Evolutionary conservation across 2,113 vertebrate genomes (phyloP), one percentile per base, ranked within the genome.

Genomic region (Cercocebus atys): DNA sequence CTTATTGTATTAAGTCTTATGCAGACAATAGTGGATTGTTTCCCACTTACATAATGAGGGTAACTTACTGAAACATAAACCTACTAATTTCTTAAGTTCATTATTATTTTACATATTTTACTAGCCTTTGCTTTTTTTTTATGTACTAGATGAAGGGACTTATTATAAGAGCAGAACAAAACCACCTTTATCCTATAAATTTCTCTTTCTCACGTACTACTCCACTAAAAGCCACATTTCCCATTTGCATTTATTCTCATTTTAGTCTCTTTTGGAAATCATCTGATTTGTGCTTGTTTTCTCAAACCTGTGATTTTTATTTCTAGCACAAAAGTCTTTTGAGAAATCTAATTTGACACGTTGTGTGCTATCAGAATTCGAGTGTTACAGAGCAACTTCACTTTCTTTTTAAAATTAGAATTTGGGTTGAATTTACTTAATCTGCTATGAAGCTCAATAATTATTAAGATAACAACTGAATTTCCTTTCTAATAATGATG

Each of bases 401-500:
- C 92, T 97, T 97, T 86, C 82, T 92, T 95, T 97, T 96, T 75
- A 94, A 95, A 93, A 83, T 50, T 92, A 93, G 22, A 96, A 94
- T 97, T 97, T 52, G 86, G 22, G 2, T 96, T 95, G 81, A 87
- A 35, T 95, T 80, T 85, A 57, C 27, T 50, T 95, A 61, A 85
- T 64, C 85, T 93, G 8, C 86, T 95, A 0, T 0, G 11, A 90
- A 97, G n/a, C 88, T 93, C 68, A 47, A 75, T 81, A 75, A 80
- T 98, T 88, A 79, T 64, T 82, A 92, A 75, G 22, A 57, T 93
- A 84, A 92, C 55, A 86, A 45, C 30, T 84, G 2, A 94, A 90
- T 97, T 98, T 97, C 94, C 96, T 97, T 95, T 68, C 25, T 96
- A 91, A 93, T 96, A 93, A 22, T 94, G 90, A 93, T 93, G 55